A percentile compares a stretch with the other conserved stretches of the same genome.
These are phyloP conservation scores for Sericinus montela DNA, from an alignment of 2,888 invertebrate species.

Conservation along the genomic window DNA sequence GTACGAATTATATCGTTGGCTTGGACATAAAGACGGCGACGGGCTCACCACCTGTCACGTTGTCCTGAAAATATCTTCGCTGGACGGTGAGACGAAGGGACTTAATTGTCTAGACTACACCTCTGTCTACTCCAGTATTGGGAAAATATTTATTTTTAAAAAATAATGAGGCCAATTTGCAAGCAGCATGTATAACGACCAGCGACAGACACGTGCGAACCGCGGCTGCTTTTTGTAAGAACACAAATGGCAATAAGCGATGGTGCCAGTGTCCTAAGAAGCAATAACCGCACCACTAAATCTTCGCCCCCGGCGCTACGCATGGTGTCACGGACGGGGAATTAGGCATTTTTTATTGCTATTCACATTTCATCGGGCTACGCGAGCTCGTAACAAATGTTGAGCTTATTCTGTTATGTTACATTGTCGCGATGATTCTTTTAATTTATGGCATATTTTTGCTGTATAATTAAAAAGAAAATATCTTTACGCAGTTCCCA, in stretches of 20 bases:
- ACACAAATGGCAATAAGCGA: constrained; percentile 19
- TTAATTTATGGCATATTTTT: neutral
- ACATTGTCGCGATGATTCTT: neutral
- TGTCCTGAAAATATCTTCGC: no score
- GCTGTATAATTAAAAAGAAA: no score
- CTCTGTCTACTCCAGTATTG: no score
- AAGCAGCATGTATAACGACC: neutral
- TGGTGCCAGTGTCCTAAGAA: constrained; percentile 21
- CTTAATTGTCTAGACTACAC: no score
- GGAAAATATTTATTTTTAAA: no score
- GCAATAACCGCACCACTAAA: constrained; percentile 24
- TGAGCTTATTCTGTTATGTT: neutral
- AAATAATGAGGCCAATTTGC: no score
- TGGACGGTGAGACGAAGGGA: no score
- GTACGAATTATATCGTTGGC: no score
- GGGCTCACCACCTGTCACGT: no score
- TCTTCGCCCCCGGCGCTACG: constrained; percentile 24
- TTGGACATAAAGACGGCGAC: no score
- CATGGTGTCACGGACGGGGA: constrained; percentile 24
- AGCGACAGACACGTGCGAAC: neutral
- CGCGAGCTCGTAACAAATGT: constrained; percentile 8
- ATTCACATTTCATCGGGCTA: neutral
- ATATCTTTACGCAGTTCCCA: no score
- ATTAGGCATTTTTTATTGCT: constrained; percentile 20
- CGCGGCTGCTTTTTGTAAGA: constrained; percentile 13